Conservation (phyloP, 1,140 invertebrate genomes). For the Papilio aristodemus region DNA sequence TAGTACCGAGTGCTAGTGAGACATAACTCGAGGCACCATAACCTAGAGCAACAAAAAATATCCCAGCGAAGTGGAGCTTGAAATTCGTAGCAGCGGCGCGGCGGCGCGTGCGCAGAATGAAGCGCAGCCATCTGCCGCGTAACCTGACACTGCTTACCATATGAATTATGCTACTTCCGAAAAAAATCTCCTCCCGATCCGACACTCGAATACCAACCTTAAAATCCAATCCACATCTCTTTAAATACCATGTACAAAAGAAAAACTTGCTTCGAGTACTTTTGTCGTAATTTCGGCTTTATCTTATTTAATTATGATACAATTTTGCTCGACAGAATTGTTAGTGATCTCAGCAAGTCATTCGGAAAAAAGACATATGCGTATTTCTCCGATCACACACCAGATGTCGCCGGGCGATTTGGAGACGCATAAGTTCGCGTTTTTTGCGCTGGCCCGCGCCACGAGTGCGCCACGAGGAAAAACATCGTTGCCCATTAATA, state of each 20-base stretch:
- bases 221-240: constrained; percentile 35
- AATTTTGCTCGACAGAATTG: constrained; percentile 17
- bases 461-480: constrained; percentile 29
- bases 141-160: constrained; percentile 73
- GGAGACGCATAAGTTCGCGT: constrained; percentile 52
- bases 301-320: constrained; percentile 29
- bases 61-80: constrained; percentile 45
- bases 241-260: neutral
- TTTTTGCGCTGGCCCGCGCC: constrained; percentile 46
- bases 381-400: constrained; percentile 58
- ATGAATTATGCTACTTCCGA: constrained; percentile 69
- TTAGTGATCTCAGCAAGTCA: constrained; percentile 53
- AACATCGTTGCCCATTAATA: constrained; percentile 35
- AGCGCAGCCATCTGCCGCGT: constrained; percentile 63
- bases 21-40: constrained; percentile 32
- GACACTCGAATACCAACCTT: constrained; percentile 45
- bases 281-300: constrained; percentile 31
- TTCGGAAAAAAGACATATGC: constrained; percentile 68
- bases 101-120: constrained; percentile 63
- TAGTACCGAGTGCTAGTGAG: constrained; percentile 27
- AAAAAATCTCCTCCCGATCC: constrained; percentile 52
- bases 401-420: constrained; percentile 63
- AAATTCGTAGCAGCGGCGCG: constrained; percentile 41
- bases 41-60: constrained; percentile 46
- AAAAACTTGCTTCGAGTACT: neutral